Evolutionary conservation across 1,140 invertebrate species (phyloP).

Genomic region (Laupala kohalensis): DNA sequence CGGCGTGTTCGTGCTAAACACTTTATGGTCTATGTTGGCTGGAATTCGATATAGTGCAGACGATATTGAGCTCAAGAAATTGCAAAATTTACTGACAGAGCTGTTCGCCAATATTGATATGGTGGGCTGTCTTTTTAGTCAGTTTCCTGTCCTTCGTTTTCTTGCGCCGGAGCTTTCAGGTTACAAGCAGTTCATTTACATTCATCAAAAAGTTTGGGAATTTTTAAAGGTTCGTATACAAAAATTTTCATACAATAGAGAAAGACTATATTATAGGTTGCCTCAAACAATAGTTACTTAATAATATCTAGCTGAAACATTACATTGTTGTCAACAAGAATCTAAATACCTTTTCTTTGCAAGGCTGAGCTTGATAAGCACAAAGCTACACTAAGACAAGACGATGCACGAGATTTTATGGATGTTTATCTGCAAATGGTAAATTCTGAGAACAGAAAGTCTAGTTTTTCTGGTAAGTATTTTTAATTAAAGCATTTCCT

Average conservation of each 20-base stretch:
- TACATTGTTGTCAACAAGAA: no score
- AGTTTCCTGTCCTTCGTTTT: conserved; percentile 61
- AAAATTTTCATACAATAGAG: neutral
- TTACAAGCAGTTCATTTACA: conserved; percentile 54
- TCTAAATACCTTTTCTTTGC: conserved; percentile 10
- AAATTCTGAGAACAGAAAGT: conserved; percentile 28
- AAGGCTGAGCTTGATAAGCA: conserved; percentile 58
- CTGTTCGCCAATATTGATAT: conserved; percentile 60
- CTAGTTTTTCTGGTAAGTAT: conserved; percentile 29
- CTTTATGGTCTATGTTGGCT: conserved; percentile 76
- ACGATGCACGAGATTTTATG: conserved; percentile 66
- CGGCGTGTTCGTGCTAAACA: conserved; percentile 47
- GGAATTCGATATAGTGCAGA: conserved; percentile 51
- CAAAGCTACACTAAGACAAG: conserved; percentile 45
- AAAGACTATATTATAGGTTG: neutral
- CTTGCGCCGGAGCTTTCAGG: conserved; percentile 61
- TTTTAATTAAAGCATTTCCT: neutral
- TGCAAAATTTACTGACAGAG: conserved; percentile 54
- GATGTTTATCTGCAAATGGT: conserved; percentile 65
- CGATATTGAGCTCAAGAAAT: conserved; percentile 47
- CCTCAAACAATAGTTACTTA: neutral
- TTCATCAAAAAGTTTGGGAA: conserved; percentile 52
- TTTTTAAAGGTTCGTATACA: conserved; percentile 40
- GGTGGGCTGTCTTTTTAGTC: conserved; percentile 59
- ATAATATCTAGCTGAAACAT: no score